Evolutionary conservation across 2,113 vertebrate genomes (phyloP), one percentile per base, ranked within the genome.

Genomic region (Nibea coibor): DNA sequence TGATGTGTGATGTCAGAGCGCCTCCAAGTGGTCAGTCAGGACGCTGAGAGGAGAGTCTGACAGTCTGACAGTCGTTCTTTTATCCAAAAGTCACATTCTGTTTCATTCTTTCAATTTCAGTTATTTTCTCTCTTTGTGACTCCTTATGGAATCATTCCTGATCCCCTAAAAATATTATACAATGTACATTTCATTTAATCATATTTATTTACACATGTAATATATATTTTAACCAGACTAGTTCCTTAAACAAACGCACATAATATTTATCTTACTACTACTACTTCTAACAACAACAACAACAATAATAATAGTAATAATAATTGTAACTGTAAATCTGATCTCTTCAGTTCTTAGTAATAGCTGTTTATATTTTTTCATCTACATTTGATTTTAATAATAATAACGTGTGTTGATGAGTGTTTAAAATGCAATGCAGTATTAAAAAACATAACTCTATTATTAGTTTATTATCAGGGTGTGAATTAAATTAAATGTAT

Each of bases 1-100:
- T 51, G n/a, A 93, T 88, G 68, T 75, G 91, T 93, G 86, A 78
- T 92, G 88, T 92, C 84, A 91, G 88, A 93, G 92, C 73, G 83
- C 92, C 92, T 89, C 91, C 88, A 88, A 83, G 89, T 90, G 92
- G 88, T 10, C 77, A 51, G 10, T 53, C 3, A 14, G 17, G 20
- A 53, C 45, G 51, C 58, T 71, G 53, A 57, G 26, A 28, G 48
- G n/a, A n/a, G n/a, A n/a, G n/a, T n/a, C n/a, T n/a, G n/a, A n/a
- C n/a, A n/a, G 26, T 16, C 0, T 45, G 17, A 39, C 54, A 10
- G 24, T 57, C 0, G 15, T 28, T 31, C 31, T 61, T 35, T 22
- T 2, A 22, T 16, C 24, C 4, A 16, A 8, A 35, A 35, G 7
- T 57, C 24, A 4, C 2, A 17, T 53, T 16, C 26, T 71, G 3